These are phyloP conservation scores for Cheilosia urbana DNA, from an alignment of 2,888 invertebrate species.

Conservation along the genomic window DNA sequence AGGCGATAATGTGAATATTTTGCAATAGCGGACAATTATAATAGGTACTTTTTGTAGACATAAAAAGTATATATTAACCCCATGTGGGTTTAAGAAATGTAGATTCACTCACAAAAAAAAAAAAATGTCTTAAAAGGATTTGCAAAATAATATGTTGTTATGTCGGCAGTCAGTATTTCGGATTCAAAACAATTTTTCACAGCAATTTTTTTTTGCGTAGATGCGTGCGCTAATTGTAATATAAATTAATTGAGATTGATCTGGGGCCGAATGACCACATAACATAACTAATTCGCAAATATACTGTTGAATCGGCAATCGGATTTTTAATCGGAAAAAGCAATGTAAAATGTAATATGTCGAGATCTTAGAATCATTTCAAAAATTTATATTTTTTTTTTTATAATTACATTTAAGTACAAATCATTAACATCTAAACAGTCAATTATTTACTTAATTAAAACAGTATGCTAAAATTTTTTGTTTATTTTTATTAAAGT, in stretches of 20 bases:
- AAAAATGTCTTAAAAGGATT: not conserved
- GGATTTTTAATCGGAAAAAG: too few relatives aligned
- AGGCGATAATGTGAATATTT: slow-evolving; percentile 71
- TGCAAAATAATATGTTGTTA: not conserved
- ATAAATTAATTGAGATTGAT: too few relatives aligned
- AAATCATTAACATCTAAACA: slow-evolving; percentile 59
- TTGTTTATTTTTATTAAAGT: too few relatives aligned
- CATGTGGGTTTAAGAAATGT: not conserved
- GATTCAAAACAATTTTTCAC: too few relatives aligned
- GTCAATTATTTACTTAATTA: slow-evolving; percentile 58
- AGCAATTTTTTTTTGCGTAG: too few relatives aligned
- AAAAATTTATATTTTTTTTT: not conserved
- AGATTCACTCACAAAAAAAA: slow-evolving; percentile 2
- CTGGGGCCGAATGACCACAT: too few relatives aligned
- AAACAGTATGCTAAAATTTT: not conserved
- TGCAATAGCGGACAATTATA: slow-evolving; percentile 71
- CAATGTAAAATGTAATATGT: too few relatives aligned
- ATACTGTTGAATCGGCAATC: too few relatives aligned
- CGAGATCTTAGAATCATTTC: too few relatives aligned
- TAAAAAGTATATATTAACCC: slow-evolving; percentile 28
- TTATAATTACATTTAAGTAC: slow-evolving; percentile 30
- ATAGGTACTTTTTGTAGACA: slow-evolving; percentile 56
- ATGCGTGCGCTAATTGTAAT: too few relatives aligned
- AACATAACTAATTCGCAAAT: too few relatives aligned
- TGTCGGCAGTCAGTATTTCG: not conserved